Conservation (phyloP, 2,113 vertebrate genomes). For the Phasianus colchicus region DNA sequence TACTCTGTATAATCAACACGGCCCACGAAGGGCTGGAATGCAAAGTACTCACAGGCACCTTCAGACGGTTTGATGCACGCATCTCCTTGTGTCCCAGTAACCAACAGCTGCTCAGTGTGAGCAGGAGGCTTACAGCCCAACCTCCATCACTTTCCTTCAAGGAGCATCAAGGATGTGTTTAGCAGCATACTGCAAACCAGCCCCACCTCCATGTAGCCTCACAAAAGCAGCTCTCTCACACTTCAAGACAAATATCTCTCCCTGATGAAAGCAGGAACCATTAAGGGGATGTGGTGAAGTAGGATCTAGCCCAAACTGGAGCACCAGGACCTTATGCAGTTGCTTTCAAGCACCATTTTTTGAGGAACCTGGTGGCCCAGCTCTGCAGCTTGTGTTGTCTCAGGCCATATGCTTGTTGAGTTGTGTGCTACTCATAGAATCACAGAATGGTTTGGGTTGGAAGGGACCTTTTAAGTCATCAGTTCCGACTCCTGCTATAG, state of each 20-base stretch:
- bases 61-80: neutral
- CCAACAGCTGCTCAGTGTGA: neutral
- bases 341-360: neutral
- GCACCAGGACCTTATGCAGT: neutral
- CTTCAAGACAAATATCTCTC: neutral
- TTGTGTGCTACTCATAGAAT: no score
- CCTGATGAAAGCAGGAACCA: neutral
- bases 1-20: fast-evolving
- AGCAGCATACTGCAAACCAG: fast-evolving
- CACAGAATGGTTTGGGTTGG: no score
- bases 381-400: neutral
- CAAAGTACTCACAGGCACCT: neutral
- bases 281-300: neutral
- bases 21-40: neutral
- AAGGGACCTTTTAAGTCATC: no score
- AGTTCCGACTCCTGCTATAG: no score
- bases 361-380: neutral
- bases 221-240: neutral
- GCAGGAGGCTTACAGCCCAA: neutral
- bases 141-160: neutral
- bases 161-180: neutral
- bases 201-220: neutral
- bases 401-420: no score
- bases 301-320: neutral
- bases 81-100: neutral